Conservation (phyloP, 2,888 invertebrate species). For the Nomada ruficornis region DNA sequence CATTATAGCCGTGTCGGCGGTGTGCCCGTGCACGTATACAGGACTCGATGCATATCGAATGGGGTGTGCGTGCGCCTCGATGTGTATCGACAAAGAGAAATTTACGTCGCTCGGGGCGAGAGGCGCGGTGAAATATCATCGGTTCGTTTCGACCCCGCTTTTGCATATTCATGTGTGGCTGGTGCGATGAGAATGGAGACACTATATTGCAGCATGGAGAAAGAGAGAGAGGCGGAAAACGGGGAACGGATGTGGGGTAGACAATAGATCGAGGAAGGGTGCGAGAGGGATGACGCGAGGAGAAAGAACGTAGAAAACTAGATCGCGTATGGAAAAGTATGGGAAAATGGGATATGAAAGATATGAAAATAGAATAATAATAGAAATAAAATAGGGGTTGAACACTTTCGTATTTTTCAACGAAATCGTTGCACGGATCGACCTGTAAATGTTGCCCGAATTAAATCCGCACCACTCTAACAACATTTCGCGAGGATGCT, state of each 20-base stretch:
- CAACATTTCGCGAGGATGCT: no score
- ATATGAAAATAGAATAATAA: no score
- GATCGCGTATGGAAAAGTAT: no score
- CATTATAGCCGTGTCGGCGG: background rate
- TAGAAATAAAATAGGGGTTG: no score
- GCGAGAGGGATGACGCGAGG: background rate
- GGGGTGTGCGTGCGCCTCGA: slow-evolving; percentile 1
- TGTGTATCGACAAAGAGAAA: slow-evolving; percentile 73
- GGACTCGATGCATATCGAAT: background rate
- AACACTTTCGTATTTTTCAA: no score
- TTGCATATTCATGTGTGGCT: slow-evolving; percentile 79
- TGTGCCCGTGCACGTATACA: background rate
- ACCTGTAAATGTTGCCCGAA: no score
- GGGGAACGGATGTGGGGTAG: background rate
- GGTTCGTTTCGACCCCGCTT: slow-evolving; percentile 75
- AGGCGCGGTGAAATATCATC: slow-evolving; percentile 76
- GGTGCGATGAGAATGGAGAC: slow-evolving; percentile 24
- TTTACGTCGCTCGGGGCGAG: slow-evolving; percentile 71
- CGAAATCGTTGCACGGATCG: no score
- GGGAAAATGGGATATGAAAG: no score
- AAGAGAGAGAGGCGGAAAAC: background rate
- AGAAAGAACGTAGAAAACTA: no score
- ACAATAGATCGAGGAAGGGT: background rate
- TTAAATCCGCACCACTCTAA: no score
- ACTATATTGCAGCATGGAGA: slow-evolving; percentile 19